Evolutionary conservation across 1,140 invertebrate genomes (phyloP).

Genomic region (Charaxes varanes): DNA sequence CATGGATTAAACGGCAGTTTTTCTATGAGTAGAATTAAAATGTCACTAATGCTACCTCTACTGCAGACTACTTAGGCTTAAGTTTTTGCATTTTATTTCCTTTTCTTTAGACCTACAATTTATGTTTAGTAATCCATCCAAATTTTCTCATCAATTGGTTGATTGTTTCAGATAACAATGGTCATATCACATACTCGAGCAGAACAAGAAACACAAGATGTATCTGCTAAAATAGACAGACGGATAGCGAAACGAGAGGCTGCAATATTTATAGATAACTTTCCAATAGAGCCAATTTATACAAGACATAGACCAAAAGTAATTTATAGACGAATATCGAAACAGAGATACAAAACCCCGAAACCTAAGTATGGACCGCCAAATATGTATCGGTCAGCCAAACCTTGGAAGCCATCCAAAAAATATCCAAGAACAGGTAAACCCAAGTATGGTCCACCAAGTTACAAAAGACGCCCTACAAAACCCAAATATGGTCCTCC

Average conservation of each 20-base stretch:
- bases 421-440: constrained; percentile 27
- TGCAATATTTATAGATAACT: constrained; percentile 37
- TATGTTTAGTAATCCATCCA: too few relatives aligned
- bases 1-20: too few relatives aligned
- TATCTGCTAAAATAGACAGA: constrained; percentile 28
- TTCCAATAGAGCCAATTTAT: constrained; percentile 32
- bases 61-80: too few relatives aligned
- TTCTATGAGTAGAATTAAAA: too few relatives aligned
- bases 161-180: too few relatives aligned
- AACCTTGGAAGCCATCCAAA: constrained; percentile 27
- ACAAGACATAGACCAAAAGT: constrained; percentile 41
- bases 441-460: constrained; percentile 31
- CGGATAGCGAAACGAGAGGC: constrained; percentile 42
- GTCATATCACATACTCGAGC: too few relatives aligned
- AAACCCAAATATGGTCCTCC: constrained; percentile 36
- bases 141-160: too few relatives aligned
- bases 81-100: too few relatives aligned
- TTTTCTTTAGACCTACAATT: too few relatives aligned
- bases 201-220: too few relatives aligned
- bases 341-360: constrained; percentile 30
- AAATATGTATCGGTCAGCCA: constrained; percentile 23
- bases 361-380: constrained; percentile 36
- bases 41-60: too few relatives aligned
- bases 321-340: constrained; percentile 45
- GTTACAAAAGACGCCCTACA: constrained; percentile 27